Evolutionary conservation across 2,797 vertebrate genomes (phyloP).

Genomic region (Phataginus tricuspis): DNA sequence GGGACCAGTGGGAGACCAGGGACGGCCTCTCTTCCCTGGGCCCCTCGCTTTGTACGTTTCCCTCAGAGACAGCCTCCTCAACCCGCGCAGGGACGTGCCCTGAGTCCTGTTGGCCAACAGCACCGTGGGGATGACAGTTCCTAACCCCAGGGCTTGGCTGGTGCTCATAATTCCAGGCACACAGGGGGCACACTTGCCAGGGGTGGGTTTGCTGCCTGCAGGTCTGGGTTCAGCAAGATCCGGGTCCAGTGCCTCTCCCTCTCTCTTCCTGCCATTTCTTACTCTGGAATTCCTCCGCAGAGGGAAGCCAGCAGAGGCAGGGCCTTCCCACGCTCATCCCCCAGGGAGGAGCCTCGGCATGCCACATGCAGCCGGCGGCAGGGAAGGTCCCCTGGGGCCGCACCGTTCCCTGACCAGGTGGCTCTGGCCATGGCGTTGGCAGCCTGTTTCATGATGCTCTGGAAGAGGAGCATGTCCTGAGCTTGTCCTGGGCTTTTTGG

Average conservation of each 20-base stretch:
- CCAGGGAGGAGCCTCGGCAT: neutral
- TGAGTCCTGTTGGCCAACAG: neutral
- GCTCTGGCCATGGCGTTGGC: neutral
- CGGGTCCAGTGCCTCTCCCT: neutral
- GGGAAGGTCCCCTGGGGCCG: neutral
- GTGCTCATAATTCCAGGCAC: neutral
- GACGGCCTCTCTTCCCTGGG: neutral
- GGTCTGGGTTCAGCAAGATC: neutral
- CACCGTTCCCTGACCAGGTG: neutral
- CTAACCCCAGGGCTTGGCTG: neutral
- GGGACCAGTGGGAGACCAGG: neutral
- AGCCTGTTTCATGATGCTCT: neutral
- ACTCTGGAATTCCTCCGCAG: rapidly evolving
- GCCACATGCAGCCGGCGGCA: rapidly evolving
- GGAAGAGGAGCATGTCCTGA: neutral
- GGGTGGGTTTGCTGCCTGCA: too few relatives aligned
- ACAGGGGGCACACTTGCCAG: rapidly evolving
- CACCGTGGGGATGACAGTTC: neutral
- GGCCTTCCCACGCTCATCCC: rapidly evolving
- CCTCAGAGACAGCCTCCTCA: neutral
- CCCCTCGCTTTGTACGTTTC: rapidly evolving
- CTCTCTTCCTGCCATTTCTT: neutral
- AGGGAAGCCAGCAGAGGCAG: rapidly evolving
- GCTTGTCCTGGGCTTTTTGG: neutral
- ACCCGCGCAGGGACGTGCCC: rapidly evolving